A percentile compares a stretch with the other conserved stretches of the same genome.
Conservation (phyloP, 2,888 invertebrate genomes). For the Resseliella maxima region DNA sequence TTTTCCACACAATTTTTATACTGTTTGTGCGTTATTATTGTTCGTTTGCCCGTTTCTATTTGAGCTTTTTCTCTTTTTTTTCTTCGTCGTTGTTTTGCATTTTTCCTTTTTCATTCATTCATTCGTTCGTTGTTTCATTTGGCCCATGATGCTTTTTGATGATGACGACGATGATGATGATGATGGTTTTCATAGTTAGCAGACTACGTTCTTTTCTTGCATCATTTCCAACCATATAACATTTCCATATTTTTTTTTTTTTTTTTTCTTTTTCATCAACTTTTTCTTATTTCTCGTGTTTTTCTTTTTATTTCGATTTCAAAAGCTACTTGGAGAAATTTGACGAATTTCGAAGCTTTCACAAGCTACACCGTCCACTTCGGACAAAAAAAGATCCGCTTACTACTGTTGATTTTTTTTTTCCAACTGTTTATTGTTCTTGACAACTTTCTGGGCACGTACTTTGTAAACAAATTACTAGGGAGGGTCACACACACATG, state of each 20-base stretch:
- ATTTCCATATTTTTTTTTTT: neutral
- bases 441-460: constrained; percentile 22
- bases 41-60: neutral
- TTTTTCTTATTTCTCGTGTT: no score
- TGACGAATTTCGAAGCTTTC: constrained; percentile 3
- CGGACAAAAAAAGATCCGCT: neutral
- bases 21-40: constrained; percentile 28
- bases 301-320: no score
- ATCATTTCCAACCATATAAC: neutral
- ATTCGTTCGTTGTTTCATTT: neutral
- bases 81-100: neutral
- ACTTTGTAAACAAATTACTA: constrained; percentile 5
- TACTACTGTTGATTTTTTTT: neutral
- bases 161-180: neutral
- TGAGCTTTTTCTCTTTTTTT: constrained; percentile 8
- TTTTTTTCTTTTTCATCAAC: no score
- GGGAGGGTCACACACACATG: neutral
- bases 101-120: neutral
- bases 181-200: constrained; percentile 10
- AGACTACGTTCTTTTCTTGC: neutral
- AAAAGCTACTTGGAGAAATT: neutral
- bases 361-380: neutral
- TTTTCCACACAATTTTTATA: constrained; percentile 13
- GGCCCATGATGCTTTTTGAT: neutral
- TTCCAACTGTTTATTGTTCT: neutral